phyloP scores from a whole-genome alignment of 1,140 invertebrate species.

The Trachymyrmex septentrionalis region DNA sequence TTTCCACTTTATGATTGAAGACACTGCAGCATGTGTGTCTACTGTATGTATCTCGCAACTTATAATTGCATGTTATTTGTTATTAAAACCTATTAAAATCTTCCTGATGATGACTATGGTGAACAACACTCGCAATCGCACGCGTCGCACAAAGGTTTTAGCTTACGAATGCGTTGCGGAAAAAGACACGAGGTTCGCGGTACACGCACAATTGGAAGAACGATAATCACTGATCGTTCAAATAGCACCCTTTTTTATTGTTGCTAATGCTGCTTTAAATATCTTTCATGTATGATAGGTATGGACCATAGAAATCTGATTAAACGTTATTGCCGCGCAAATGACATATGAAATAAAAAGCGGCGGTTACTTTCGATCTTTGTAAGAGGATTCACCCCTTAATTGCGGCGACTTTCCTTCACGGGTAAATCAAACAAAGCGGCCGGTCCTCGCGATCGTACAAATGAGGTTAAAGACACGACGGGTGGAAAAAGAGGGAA shows the following conservation, averaged over 20 bases:
- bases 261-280: conserved; percentile 1
- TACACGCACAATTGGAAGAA: conserved; percentile 53
- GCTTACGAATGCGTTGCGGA: conserved; percentile 47
- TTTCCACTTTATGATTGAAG: conserved; percentile 39
- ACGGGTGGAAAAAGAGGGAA: conserved; percentile 81
- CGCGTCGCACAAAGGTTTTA: conserved; percentile 41
- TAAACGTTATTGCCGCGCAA: conserved; percentile 41
- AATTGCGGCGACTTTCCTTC: conserved; percentile 49
- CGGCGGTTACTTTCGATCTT: conserved; percentile 53
- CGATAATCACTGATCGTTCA: conserved; percentile 53
- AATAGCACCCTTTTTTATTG: conserved; percentile 24
- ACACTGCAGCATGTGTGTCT: conserved; percentile 9
- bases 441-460: conserved; percentile 64
- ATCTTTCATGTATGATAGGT: conserved; percentile 28
- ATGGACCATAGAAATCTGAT: conserved; percentile 38
- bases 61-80: conserved; percentile 2
- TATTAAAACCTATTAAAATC: conserved; percentile 33
- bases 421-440: conserved; percentile 51
- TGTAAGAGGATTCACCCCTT: conserved; percentile 51
- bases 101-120: conserved; percentile 49
- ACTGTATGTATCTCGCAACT: conserved; percentile 12
- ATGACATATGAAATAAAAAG: conserved; percentile 51
- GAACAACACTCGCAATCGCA: conserved; percentile 59
- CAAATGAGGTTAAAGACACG: conserved; percentile 72
- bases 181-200: conserved; percentile 53